Evolutionary conservation across 2,888 invertebrate species (phyloP), one percentile per base, ranked within the genome.

Genomic region (Lordiphosa andalusiaca): DNA sequence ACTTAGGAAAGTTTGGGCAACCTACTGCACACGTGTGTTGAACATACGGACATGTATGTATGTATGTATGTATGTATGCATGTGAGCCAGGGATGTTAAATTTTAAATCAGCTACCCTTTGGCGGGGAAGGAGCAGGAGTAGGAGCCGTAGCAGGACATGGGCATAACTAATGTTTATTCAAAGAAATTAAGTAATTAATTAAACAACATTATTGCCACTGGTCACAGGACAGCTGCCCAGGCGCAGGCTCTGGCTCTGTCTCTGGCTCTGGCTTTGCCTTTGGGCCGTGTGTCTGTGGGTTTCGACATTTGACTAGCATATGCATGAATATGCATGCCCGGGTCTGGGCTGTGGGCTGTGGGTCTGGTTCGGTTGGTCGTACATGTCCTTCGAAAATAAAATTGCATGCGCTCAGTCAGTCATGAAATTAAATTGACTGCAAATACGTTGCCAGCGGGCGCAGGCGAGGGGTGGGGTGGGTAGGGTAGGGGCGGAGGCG

Each of bases 371-470:
- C 52, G 55, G 38, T 53, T 21, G 33, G 23, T 48, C 61, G 60
- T 68, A 64, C 30, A 30, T 81, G 78, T 84, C 84, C 74, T 74
- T 78, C 78, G 81, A 67, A 73, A 69, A 63, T 73, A 77, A 77
- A 74, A 78, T 84, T 84, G 84, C 78, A 78, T 71, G 80, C 73
- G 84, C 78, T 78, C 83, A 85, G 84, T 85, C 86, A 86, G 76
- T 86, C 81, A 84, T 84, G 81, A 86, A 85, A 86, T 86, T 85
- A 85, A 86, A 86, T 85, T 85, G 86, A 86, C 85, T 86, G 86
- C 85, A 85, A 86, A 78, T 77, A 84, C 78, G 68, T 23, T 16
- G 53, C 52, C 49, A 33, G 37, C 23, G 37, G 35, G 33, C 49
- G 50, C 38, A 54, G 46, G 58, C 42, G 42, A 25, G 53, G 46